These are phyloP conservation scores for Eumerus sabulonum DNA, from an alignment of 2,888 invertebrate genomes.

Conservation along the genomic window DNA sequence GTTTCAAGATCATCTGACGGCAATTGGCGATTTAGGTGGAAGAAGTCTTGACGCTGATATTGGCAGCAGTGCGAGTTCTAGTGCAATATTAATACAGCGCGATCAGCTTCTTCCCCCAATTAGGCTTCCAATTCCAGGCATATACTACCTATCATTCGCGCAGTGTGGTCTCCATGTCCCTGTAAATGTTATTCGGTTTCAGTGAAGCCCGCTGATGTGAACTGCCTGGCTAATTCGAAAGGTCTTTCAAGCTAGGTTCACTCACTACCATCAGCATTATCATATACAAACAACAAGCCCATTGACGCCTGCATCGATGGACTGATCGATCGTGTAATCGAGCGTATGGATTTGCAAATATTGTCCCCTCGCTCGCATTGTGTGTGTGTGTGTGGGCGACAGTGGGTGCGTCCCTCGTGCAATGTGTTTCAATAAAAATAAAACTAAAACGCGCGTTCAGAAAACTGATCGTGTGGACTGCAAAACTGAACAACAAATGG, in stretches of 20 bases:
- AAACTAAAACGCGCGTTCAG: too few species aligned
- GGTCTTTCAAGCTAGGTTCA: constrained; percentile 53
- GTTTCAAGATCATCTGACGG: constrained; percentile 29
- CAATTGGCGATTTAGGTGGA: constrained; percentile 40
- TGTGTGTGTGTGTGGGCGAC: constrained; percentile 64
- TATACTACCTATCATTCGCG: constrained; percentile 57
- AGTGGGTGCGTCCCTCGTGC: constrained; percentile 59
- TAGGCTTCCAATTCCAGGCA: constrained; percentile 23
- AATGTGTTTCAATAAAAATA: constrained; percentile 33
- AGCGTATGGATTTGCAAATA: constrained; percentile 37
- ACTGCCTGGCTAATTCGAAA: constrained; percentile 66
- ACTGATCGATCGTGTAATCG: constrained; percentile 31
- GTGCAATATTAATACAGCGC: constrained; percentile 50
- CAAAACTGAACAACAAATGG: too few species aligned
- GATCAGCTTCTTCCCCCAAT: constrained; percentile 62
- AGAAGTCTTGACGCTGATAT: constrained; percentile 36
- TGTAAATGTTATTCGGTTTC: constrained; percentile 54
- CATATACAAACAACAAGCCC: constrained; percentile 27
- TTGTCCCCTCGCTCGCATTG: constrained; percentile 32
- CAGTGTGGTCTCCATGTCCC: constrained; percentile 54
- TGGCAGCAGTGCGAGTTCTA: constrained; percentile 3
- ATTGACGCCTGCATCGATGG: constrained; percentile 9
- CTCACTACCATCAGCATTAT: background rate
- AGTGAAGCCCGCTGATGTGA: constrained; percentile 59
- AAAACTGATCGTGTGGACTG: too few species aligned